Evolutionary conservation across 2,888 invertebrate species (phyloP).

Genomic region (Tachina lurida): DNA sequence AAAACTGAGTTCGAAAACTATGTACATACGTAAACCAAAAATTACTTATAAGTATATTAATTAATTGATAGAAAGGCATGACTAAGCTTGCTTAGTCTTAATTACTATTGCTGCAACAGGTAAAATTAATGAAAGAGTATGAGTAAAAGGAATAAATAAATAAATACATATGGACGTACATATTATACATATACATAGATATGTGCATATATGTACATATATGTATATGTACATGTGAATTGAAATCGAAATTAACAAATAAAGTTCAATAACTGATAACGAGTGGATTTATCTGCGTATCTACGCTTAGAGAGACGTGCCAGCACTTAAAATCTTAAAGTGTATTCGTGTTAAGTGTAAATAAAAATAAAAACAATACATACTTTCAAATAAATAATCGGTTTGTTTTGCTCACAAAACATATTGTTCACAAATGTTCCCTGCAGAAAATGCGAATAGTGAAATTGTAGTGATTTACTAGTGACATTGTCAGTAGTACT

Average conservation of each 20-base stretch:
- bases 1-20: too few species aligned
- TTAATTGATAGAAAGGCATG: slow-evolving; percentile 35
- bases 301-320: not conserved
- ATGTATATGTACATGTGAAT: not conserved
- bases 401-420: slow-evolving; percentile 26
- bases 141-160: not conserved
- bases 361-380: not conserved
- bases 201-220: too few species aligned
- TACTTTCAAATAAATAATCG: slow-evolving; percentile 1
- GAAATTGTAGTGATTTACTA: too few species aligned
- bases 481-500: too few species aligned
- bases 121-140: slow-evolving; percentile 3
- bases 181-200: too few species aligned
- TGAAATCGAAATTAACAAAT: slow-evolving; percentile 24
- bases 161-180: not conserved
- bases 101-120: slow-evolving; percentile 33
- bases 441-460: too few species aligned
- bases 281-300: not conserved
- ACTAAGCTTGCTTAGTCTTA: slow-evolving; percentile 23
- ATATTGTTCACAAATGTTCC: slow-evolving; percentile 43
- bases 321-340: not conserved
- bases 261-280: slow-evolving; percentile 68
- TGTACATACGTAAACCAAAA: too few species aligned
- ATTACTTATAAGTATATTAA: not conserved
- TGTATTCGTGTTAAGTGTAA: slow-evolving; percentile 9